Evolutionary conservation across 2,888 invertebrate genomes (phyloP).

Genomic region (Suillia variegata): DNA sequence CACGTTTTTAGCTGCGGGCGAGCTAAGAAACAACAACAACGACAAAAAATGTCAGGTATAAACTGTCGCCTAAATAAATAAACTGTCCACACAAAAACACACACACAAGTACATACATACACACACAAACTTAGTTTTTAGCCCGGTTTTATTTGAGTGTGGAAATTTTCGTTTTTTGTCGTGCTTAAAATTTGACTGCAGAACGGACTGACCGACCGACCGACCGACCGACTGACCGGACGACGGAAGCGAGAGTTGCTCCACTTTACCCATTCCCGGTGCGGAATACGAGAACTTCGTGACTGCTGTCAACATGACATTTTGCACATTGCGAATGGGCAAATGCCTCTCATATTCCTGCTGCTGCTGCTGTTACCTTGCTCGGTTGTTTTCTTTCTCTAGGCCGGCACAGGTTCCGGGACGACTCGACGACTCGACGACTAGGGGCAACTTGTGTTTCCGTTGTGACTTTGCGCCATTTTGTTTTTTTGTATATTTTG

Average conservation of each 20-base stretch:
- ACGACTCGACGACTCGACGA: no score
- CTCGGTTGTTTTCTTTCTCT: background rate
- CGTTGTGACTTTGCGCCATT: no score
- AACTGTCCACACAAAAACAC: background rate
- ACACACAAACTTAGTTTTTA: no score
- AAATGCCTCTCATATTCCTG: background rate
- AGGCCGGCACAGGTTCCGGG: no score
- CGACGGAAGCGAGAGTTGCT: background rate
- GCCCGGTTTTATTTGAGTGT: background rate
- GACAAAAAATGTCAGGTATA: background rate
- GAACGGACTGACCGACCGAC: no score
- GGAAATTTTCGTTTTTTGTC: background rate
- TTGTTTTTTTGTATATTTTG: no score
- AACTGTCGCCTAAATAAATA: background rate
- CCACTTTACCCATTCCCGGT: background rate
- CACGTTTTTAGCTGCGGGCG: no score
- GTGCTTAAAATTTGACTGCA: background rate
- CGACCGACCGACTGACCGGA: no score
- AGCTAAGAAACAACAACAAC: no score
- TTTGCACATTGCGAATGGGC: constrained; percentile 18
- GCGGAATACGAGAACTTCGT: constrained; percentile 8
- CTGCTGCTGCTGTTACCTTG: background rate
- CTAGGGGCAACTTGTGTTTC: no score
- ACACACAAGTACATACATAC: no score
- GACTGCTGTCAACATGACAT: constrained; percentile 24